Conservation (phyloP, 2,797 vertebrate genomes). For the Myotis myotis region DNA sequence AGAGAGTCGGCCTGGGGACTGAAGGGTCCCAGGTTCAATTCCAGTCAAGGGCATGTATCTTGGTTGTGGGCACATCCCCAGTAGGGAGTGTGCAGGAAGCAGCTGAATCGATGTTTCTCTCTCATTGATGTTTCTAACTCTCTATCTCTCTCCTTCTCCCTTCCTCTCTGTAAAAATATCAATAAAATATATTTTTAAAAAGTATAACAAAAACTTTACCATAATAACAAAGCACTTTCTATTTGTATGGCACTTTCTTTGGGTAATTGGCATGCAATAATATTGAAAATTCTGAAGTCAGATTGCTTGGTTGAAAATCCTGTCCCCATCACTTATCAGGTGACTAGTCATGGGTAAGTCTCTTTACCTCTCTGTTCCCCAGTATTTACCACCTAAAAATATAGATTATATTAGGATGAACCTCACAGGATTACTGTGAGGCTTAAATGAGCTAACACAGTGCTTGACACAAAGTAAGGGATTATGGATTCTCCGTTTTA, state of each 20-base stretch:
- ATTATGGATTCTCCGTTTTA: not conserved
- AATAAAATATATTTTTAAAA: too few species aligned
- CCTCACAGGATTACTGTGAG: not conserved
- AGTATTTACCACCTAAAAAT: not conserved
- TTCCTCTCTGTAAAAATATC: too few species aligned
- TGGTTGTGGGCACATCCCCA: too few species aligned
- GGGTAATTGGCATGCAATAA: not conserved
- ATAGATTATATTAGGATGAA: not conserved
- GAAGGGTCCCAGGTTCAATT: too few species aligned
- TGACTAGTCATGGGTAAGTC: not conserved
- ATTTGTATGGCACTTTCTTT: not conserved
- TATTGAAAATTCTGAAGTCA: slow-evolving; percentile 15
- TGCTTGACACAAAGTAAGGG: not conserved
- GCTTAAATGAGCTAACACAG: not conserved
- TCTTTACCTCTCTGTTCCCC: not conserved
- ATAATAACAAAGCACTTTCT: not conserved
- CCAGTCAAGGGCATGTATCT: too few species aligned
- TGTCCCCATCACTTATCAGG: not conserved
- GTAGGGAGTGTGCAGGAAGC: too few species aligned
- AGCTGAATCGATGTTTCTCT: too few species aligned
- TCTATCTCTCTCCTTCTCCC: too few species aligned
- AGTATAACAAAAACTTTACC: not conserved
- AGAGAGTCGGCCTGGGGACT: too few species aligned
- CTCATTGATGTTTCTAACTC: too few species aligned
- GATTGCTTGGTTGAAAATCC: not conserved